Base-by-base conservation (phyloP, 2,113 vertebrate species). In the Psilopsiagon aymara region DNA sequence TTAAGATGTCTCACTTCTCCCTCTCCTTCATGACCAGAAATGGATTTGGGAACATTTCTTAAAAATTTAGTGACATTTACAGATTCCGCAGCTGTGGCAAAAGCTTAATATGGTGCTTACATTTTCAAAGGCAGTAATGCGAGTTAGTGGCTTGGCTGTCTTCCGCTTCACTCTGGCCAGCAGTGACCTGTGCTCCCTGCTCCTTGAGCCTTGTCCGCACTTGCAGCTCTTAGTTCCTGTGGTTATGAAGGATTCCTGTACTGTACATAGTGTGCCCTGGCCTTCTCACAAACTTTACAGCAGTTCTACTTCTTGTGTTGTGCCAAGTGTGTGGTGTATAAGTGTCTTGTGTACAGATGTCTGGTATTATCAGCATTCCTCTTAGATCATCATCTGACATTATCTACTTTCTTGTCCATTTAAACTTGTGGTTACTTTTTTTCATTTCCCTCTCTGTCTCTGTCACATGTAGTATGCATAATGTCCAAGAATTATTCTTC, bases 241-340 rank as follows among this genome's bases (percentile, higher is more conserved):
- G 29, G 27, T 82, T 24, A 3, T 46, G 8, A 19, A 41, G 44
- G 29, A 47, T 25, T 71, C 33, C 52, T 79, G 33, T 23, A 11
- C 39, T 25, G 17, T 28, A 17, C 33, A 1, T 37, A 15, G 4
- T 1, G 0, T 35, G 11, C 43, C 6, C 33, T 51, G 49, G 37
- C 18, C 11, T 46, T 53, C 62, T 64, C 29, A 29, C 82, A 55
- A 52, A 44, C 29, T n/a, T 16, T 11, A 9, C 6, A 68, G 74
- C 67, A 88, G 5, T 57, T 70, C 4, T 0, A 23, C 15, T 27
- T 55, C 28, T 31, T 12, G 15, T 41, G n/a, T 67, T 71, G 46
- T 80, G 39, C 29, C 39, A 24, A 16, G 7, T 2, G 10, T 37
- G 28, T 24, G 12, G 31, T 49, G 12, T 62, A 1, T 18, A 20